Conservation (phyloP, 2,113 vertebrate genomes). For the Notothenia coriiceps region DNA sequence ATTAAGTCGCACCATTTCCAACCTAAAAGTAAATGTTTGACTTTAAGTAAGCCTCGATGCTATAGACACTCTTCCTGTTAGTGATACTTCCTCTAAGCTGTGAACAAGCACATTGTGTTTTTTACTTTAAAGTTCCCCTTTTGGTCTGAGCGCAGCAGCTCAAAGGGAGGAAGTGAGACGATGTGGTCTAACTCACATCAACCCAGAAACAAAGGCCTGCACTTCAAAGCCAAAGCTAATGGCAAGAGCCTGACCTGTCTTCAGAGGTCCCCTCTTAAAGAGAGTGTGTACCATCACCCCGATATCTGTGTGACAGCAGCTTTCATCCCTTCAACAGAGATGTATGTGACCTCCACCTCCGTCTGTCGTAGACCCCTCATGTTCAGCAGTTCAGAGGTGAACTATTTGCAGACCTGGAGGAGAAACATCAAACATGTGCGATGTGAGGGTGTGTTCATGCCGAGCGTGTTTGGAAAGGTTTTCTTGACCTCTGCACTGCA, state of each 20-base stretch:
- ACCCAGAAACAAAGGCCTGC: constrained; percentile 23
- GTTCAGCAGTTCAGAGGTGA: constrained; percentile 32
- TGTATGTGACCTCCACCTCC: background rate
- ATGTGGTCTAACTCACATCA: constrained; percentile 56
- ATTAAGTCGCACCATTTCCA: background rate
- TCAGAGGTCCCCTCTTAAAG: constrained; percentile 34
- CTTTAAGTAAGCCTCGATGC: background rate
- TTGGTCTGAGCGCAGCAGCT: constrained; percentile 37
- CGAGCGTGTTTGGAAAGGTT: constrained; percentile 5
- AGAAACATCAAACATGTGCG: constrained; percentile 1
- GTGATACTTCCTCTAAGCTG: constrained; percentile 53
- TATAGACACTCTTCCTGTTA: constrained; percentile 45
- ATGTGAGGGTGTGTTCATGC: constrained; percentile 27
- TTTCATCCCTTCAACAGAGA: constrained; percentile 22
- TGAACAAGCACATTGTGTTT: constrained; percentile 24
- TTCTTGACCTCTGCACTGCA: constrained; percentile 19
- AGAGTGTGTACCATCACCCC: constrained; percentile 21
- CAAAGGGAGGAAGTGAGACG: constrained; percentile 58
- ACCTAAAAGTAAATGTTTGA: background rate
- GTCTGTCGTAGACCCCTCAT: constrained; percentile 15
- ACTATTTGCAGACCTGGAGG: constrained; percentile 23
- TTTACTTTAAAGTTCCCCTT: constrained; percentile 53
- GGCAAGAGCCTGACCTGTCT: constrained; percentile 43
- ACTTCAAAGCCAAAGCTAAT: constrained; percentile 52
- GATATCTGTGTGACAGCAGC: background rate